Conservation (phyloP, 2,113 vertebrate genomes). For the Xiphophorus hellerii region DNA sequence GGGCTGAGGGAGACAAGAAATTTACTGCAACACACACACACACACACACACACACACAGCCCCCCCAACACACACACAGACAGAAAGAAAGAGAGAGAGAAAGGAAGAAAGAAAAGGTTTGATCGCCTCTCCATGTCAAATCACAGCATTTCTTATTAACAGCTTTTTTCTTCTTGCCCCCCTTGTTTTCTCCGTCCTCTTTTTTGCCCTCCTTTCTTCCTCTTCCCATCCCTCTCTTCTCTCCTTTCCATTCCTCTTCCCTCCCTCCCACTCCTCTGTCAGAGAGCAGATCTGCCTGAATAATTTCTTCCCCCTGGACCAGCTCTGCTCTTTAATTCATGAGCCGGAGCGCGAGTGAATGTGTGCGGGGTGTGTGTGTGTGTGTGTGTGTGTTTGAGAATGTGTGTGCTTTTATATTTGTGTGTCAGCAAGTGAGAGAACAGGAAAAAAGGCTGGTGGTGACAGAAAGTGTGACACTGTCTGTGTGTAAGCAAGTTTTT, state of each 20-base stretch:
- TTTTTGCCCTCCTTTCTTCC: conserved; percentile 11
- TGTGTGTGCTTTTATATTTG: conserved; percentile 40
- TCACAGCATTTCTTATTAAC: conserved; percentile 68
- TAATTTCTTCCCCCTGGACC: conserved; percentile 78
- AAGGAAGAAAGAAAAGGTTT: conserved; percentile 21
- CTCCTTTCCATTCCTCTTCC: conserved; percentile 19
- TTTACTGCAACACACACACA: conserved; percentile 38
- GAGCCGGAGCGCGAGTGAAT: conserved; percentile 54
- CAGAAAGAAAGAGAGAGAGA: conserved; percentile 9
- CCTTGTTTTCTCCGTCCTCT: conserved; percentile 29
- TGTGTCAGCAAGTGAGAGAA: conserved; percentile 67
- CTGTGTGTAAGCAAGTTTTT: conserved; percentile 31
- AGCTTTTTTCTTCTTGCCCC: conserved; percentile 52
- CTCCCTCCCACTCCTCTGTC: conserved; percentile 69
- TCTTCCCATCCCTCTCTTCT: conserved; percentile 11
- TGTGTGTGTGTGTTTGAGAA: conserved; percentile 1
- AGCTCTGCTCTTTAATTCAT: conserved; percentile 78
- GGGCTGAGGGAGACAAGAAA: conserved; percentile 3
- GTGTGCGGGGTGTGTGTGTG: conserved; percentile 14
- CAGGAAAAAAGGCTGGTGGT: conserved; percentile 57
- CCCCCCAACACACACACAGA: neutral
- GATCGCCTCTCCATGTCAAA: conserved; percentile 65
- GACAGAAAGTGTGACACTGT: conserved; percentile 61
- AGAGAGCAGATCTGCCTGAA: conserved; percentile 78
- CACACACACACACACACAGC: too few species aligned